Evolutionary conservation across 2,888 invertebrate species (phyloP), one percentile per base, ranked within the genome.

Genomic region (Pterostichus niger): DNA sequence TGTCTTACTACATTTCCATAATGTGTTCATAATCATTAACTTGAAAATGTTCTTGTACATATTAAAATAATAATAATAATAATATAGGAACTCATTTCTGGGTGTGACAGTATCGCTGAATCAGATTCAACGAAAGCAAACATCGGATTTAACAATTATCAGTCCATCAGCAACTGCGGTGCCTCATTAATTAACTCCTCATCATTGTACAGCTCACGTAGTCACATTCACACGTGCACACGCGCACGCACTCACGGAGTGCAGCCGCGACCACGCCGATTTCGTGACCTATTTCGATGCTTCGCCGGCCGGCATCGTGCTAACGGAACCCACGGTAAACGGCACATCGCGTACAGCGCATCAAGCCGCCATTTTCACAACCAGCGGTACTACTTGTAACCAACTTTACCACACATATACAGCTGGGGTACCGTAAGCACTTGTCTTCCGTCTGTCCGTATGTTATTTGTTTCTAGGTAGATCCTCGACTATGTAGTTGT

Each of bases 231-330:
- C 56, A 56, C 56, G 56, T 56, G 56, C 17, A 56, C 2, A 54
- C 15, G n/a, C 52, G n/a, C 52, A 13, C 52, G 24, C 24, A 24
- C 24, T 24, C 24, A 24, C 2, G 2, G 24, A 24, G 24, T 24
- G 24, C 24, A 24, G 24, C 24, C 24, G 11, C 56, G 56, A 9
- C 17, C 56, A 17, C 15, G 56, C 56, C 56, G 56, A 56, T 56
- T 56, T 56, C 56, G 56, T 56, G 56, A 56, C 56, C 56, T 15
- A 56, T 56, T 56, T 56, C 56, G 56, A 17, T 17, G 56, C 17
- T 13, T 17, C 10, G 56, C 56, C 56, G 56, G 56, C 56, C 56
- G 56, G 56, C 56, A 7, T 15, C 56, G 56, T 15, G 56, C 17
- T 56, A 56, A 56, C 56, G 56, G 56, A 9, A 56, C 56, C 49